Evolutionary conservation across 1,140 invertebrate species (phyloP).

Genomic region (Caerostris darwini): DNA sequence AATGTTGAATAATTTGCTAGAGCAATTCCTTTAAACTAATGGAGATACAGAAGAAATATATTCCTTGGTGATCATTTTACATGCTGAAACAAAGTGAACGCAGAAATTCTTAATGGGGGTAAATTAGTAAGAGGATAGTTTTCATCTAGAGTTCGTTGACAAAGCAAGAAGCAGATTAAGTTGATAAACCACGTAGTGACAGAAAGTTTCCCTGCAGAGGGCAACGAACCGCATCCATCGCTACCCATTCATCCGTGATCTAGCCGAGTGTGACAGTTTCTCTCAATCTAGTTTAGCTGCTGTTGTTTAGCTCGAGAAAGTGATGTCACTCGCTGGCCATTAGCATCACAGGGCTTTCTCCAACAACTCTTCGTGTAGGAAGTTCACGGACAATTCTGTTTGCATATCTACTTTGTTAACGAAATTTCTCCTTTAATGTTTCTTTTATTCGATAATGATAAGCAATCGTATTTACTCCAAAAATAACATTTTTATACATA

Average conservation of each 20-base stretch:
- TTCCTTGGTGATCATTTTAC: no score
- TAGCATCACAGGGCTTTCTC: background rate
- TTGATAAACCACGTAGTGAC: constrained; percentile 1
- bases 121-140: no score
- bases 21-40: no score
- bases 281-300: background rate
- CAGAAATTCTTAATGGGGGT: no score
- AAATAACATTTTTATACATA: no score
- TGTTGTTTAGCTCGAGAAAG: constrained; percentile 4
- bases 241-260: constrained; percentile 6
- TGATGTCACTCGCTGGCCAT: background rate
- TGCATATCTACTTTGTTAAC: no score
- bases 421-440: no score
- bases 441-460: no score
- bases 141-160: background rate
- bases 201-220: constrained; percentile 7
- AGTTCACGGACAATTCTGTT: background rate
- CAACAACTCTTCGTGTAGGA: background rate
- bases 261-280: constrained; percentile 29
- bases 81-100: no score
- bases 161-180: background rate
- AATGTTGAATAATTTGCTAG: no score
- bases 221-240: constrained; percentile 16
- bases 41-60: no score
- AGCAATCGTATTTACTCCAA: no score